Conservation (phyloP, 2,888 invertebrate genomes). For the Apodemia hepburni region DNA sequence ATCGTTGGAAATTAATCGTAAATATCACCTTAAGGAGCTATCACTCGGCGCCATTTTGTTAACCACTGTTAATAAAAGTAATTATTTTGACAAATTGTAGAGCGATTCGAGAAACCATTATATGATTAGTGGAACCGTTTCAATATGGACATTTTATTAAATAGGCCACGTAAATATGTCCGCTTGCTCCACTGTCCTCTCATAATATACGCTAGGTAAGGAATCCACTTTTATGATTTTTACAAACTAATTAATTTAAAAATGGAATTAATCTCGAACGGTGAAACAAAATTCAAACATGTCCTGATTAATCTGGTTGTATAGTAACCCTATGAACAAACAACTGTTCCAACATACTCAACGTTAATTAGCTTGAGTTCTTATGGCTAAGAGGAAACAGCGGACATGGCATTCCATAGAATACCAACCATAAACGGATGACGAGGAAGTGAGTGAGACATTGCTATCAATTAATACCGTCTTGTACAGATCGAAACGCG, state of each 20-base stretch:
- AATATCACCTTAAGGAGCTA: background rate
- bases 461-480: constrained; percentile 16
- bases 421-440: constrained; percentile 15
- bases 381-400: constrained; percentile 13
- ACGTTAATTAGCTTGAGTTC: constrained; percentile 10
- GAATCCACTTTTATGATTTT: no score
- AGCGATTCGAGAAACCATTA: no score
- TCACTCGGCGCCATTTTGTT: background rate
- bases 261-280: no score
- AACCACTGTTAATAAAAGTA: background rate
- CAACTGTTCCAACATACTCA: constrained; percentile 11
- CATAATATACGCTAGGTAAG: no score
- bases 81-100: no score
- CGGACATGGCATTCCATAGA: constrained; percentile 16
- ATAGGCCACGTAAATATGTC: no score
- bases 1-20: background rate
- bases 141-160: no score
- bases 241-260: background rate
- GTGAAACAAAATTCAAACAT: background rate
- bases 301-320: background rate
- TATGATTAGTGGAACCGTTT: no score
- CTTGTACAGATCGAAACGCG: constrained; percentile 14
- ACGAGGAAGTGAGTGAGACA: constrained; percentile 12
- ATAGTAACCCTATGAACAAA: background rate
- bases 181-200: no score